Evolutionary conservation across 2,113 vertebrate genomes (phyloP).

Genomic region (Columba janthina): DNA sequence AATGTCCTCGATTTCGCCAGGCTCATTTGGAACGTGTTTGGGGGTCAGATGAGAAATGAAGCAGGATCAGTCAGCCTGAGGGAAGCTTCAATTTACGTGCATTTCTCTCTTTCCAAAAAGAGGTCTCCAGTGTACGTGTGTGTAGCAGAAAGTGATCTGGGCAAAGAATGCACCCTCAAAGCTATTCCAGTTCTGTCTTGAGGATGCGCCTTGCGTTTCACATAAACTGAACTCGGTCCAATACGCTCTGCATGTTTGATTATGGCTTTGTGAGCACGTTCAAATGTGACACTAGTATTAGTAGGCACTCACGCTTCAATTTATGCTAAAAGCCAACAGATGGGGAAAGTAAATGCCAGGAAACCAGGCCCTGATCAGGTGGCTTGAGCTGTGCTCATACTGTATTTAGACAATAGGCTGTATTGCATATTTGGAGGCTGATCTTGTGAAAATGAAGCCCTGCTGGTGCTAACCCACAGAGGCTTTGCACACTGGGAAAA

Average conservation of each 20-base stretch:
- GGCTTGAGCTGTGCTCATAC: conserved; percentile 42
- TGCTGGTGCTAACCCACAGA: conserved; percentile 61
- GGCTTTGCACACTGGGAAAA: conserved; percentile 56
- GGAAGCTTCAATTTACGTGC: background rate
- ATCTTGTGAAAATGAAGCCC: conserved; percentile 61
- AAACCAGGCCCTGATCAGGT: conserved; percentile 43
- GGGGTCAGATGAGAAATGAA: background rate
- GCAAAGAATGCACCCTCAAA: background rate
- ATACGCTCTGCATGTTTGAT: background rate
- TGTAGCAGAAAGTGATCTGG: conserved; percentile 5
- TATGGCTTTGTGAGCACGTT: conserved; percentile 30
- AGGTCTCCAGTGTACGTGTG: background rate
- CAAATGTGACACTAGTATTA: background rate
- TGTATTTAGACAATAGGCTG: conserved; percentile 41
- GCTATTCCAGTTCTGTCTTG: conserved; percentile 16
- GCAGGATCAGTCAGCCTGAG: background rate
- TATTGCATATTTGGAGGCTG: conserved; percentile 34
- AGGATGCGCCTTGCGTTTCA: background rate
- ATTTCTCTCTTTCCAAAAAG: background rate
- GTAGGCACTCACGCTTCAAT: background rate
- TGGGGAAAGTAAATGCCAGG: conserved; percentile 57
- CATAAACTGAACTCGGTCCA: background rate
- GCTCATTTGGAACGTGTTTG: background rate
- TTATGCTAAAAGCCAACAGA: conserved; percentile 61
- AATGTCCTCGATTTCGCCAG: rapidly evolving